phyloP scores from a whole-genome alignment of 1,140 invertebrate genomes.

The Pseudobourletiella spinata region DNA sequence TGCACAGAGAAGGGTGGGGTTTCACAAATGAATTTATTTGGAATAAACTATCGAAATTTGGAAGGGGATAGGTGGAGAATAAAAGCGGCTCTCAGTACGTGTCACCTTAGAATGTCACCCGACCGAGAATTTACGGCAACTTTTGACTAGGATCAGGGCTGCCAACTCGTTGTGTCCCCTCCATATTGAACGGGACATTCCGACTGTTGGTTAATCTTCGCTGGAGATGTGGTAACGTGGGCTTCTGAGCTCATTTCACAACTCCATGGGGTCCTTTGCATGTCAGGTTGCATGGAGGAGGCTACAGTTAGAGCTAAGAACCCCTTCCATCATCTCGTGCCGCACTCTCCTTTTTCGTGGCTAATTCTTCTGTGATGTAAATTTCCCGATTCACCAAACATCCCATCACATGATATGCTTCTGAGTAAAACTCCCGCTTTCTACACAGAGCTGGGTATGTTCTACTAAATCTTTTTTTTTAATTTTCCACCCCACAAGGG shows the following conservation, averaged over 20 bases:
- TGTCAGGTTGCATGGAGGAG: too few relatives aligned
- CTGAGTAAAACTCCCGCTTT: too few relatives aligned
- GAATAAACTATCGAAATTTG: constrained; percentile 22
- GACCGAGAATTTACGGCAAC: constrained; percentile 22
- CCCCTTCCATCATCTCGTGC: too few relatives aligned
- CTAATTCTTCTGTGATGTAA: too few relatives aligned
- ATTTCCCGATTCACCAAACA: too few relatives aligned
- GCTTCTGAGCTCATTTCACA: not conserved
- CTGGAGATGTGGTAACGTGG: not conserved
- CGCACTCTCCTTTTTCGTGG: too few relatives aligned
- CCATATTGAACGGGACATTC: not conserved
- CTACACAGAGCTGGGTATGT: too few relatives aligned
- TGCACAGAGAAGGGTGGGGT: not conserved
- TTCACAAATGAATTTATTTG: constrained; percentile 17
- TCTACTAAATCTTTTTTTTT: too few relatives aligned
- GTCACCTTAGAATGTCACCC: constrained; percentile 24
- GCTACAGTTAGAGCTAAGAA: too few relatives aligned
- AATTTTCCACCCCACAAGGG: too few relatives aligned
- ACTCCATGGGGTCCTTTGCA: not conserved
- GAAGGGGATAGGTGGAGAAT: constrained; percentile 22
- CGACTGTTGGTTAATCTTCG: not conserved
- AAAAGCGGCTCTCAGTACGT: constrained; percentile 21
- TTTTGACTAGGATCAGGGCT: constrained; percentile 24
- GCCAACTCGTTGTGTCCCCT: constrained; percentile 9
- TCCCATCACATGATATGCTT: too few relatives aligned